A percentile compares a stretch with the other conserved stretches of the same genome.
Conservation (phyloP, 2,888 invertebrate genomes). For the Nebria salina region DNA sequence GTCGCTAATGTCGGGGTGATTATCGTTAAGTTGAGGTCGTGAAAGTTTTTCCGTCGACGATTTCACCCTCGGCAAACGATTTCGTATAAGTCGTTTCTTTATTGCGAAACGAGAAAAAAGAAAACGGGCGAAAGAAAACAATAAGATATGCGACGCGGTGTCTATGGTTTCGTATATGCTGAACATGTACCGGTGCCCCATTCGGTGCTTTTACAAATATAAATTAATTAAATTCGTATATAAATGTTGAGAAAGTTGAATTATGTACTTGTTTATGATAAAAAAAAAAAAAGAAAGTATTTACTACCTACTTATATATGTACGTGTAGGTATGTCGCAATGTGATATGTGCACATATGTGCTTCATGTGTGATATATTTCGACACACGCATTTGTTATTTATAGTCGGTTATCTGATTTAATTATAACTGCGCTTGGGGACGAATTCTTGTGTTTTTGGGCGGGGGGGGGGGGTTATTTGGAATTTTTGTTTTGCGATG, state of each 20-base stretch:
- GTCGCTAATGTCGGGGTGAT: slow-evolving; percentile 51
- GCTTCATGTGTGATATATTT: background rate
- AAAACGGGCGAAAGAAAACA: no score
- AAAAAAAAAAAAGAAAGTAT: background rate
- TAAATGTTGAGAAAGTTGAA: background rate
- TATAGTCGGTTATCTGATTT: background rate
- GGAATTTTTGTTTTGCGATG: background rate
- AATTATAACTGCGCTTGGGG: background rate
- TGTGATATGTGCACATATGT: background rate
- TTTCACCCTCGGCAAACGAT: background rate
- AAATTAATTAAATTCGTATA: no score
- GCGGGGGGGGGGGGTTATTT: no score
- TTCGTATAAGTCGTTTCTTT: background rate
- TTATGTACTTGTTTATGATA: no score
- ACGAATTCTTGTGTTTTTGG: background rate
- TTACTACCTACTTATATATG: background rate
- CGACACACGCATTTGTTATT: background rate
- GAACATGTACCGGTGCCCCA: no score
- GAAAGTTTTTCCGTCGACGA: background rate
- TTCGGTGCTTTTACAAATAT: no score
- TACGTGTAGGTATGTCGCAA: background rate
- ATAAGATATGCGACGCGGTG: no score
- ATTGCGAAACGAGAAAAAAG: no score
- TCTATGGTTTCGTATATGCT: no score
- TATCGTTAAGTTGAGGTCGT: slow-evolving; percentile 48